A percentile compares a stretch with the other conserved stretches of the same genome.
Evolutionary conservation across 1,140 invertebrate genomes (phyloP).

Genomic region (Drosophila rhopaloa): DNA sequence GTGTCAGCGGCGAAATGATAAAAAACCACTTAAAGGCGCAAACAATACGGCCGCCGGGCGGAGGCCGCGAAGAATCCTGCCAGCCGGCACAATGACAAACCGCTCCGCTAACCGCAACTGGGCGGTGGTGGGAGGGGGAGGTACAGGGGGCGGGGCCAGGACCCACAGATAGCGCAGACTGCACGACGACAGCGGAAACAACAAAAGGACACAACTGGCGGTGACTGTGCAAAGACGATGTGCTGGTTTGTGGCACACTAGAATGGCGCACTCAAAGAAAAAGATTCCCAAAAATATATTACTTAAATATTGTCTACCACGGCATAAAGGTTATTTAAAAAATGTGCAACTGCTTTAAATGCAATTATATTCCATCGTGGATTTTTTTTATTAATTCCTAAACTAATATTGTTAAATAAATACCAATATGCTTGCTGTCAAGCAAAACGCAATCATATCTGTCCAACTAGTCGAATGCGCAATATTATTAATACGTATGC

Average conservation of each 20-base stretch:
- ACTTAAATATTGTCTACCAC: too few species aligned
- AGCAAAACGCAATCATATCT: neutral
- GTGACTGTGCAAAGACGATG: constrained; percentile 48
- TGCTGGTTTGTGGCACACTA: constrained; percentile 37
- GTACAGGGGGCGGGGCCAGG: constrained; percentile 10
- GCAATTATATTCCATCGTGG: too few species aligned
- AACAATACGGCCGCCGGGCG: constrained; percentile 73
- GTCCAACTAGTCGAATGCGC: neutral
- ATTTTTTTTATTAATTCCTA: too few species aligned
- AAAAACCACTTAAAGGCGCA: constrained; percentile 84
- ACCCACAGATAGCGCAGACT: constrained; percentile 52
- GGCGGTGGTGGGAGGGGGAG: constrained; percentile 1
- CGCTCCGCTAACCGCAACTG: constrained; percentile 75
- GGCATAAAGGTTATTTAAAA: too few species aligned
- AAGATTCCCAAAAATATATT: neutral
- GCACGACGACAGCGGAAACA: constrained; percentile 66
- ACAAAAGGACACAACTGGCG: constrained; percentile 77
- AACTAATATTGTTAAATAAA: too few species aligned
- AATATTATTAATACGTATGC: neutral
- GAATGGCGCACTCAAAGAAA: constrained; percentile 25
- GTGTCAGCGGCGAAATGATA: constrained; percentile 84
- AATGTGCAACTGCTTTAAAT: too few species aligned
- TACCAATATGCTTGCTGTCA: neutral
- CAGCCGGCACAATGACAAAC: constrained; percentile 81
- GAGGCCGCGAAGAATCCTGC: constrained; percentile 40